These are phyloP conservation scores for Parascotia fuliginaria DNA, from an alignment of 2,888 invertebrate genomes.

Conservation along the genomic window DNA sequence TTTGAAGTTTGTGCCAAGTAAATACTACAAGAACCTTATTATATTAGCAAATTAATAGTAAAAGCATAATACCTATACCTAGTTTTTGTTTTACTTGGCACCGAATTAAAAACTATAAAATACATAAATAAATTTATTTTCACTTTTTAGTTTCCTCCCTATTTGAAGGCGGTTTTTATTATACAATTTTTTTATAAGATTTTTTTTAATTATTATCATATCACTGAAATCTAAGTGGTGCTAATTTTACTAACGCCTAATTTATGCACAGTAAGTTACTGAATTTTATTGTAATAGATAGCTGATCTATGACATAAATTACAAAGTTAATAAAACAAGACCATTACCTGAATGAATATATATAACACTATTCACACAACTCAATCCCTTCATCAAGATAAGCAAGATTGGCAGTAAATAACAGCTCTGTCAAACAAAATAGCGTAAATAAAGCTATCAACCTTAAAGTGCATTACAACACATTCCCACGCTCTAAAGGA, in stretches of 20 bases:
- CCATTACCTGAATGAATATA: constrained; percentile 3
- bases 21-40: too few relatives aligned
- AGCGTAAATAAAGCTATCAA: constrained; percentile 34
- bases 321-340: neutral
- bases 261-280: neutral
- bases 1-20: too few relatives aligned
- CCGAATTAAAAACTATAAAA: too few relatives aligned
- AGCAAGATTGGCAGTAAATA: constrained; percentile 16
- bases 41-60: too few relatives aligned
- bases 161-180: too few relatives aligned
- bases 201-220: too few relatives aligned
- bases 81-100: too few relatives aligned
- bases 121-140: too few relatives aligned
- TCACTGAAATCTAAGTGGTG: too few relatives aligned
- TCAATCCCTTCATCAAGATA: constrained; percentile 6
- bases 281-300: neutral
- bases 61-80: too few relatives aligned
- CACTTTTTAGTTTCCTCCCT: too few relatives aligned
- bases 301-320: neutral
- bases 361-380: constrained; percentile 3
- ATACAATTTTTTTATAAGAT: too few relatives aligned
- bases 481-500: constrained; percentile 46
- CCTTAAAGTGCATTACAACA: constrained; percentile 26
- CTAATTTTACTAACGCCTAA: neutral
- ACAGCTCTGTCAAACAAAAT: constrained; percentile 19